Base-by-base conservation (phyloP, 2,797 vertebrate species). In the Glossophaga mutica region DNA sequence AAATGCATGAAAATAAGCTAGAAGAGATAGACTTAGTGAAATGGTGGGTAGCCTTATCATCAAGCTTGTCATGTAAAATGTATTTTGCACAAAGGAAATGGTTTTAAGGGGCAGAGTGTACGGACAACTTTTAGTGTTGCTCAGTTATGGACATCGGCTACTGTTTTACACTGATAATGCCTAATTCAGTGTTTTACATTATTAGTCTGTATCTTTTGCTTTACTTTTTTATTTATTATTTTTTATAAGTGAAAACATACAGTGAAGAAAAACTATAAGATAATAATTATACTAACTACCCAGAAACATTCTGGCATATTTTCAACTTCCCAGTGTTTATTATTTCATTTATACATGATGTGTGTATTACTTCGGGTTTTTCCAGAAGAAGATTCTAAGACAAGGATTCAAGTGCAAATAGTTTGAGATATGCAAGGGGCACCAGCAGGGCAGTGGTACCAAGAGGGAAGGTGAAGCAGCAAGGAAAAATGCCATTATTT, bases 141-240 rank as follows among this genome's bases (percentile, higher is more conserved):
- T 96, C 62, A 95, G 32, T 70, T 74, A 55, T 70, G 85, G 46
- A 46, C 29, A 46, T 26, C 52, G 21, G n/a, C 88, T 81, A 34
- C 67, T 62, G 34, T 48, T 94, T 62, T 79, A 70, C 4, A 74
- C 8, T 70, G 21, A n/a, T 12, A 62, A 71, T 67, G 44, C 87
- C 46, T 85, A 7, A 29, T 42, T 70, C 10, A 16, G 5, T 74
- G 16, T 74, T 92, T 93, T 44, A 76, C 42, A 76, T 73, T 62
- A 52, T 73, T 68, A 46, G 44, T 46, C 83, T 89, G 4, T 67
- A 39, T 48, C 5, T 79, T 95, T 84, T 81, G 29, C 6, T 84
- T 59, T 18, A 15, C 3, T 70, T 84, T 84, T 65, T 87, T 76
- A 57, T 39, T 92, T 78, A 67, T 42, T 16, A 9, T 0, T 21